Evolutionary conservation across 2,797 vertebrate genomes (phyloP).

Genomic region (Mergus octosetaceus): DNA sequence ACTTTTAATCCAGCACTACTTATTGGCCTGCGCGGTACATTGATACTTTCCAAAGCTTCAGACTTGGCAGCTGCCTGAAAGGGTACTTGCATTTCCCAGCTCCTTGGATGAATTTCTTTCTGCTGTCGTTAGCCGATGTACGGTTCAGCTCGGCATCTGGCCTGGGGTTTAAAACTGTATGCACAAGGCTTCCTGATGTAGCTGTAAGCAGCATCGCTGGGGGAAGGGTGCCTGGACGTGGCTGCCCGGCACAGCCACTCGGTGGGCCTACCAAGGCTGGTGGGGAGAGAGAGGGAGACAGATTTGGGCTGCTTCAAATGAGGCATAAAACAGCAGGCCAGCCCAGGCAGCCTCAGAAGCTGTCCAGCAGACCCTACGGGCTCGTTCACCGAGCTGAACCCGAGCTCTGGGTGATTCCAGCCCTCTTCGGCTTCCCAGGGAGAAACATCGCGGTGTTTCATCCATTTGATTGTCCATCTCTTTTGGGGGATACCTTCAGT

Average conservation of each 20-base stretch:
- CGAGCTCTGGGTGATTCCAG: not conserved
- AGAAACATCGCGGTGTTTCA: not conserved
- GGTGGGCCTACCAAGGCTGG: not conserved
- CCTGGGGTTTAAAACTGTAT: not conserved
- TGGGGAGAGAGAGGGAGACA: not conserved
- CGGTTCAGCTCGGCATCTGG: not conserved
- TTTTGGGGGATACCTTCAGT: not conserved
- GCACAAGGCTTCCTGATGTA: not conserved
- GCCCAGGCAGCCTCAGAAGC: not conserved
- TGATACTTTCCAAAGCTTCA: slow-evolving; percentile 1
- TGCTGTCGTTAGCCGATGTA: not conserved
- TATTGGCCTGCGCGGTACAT: rapidly evolving
- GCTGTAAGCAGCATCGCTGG: not conserved
- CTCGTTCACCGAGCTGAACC: not conserved
- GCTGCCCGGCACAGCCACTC: not conserved
- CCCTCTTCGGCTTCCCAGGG: not conserved
- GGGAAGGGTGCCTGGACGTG: not conserved
- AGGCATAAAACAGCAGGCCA: not conserved
- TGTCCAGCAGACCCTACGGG: not conserved
- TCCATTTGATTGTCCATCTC: not conserved
- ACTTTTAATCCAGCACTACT: slow-evolving; percentile 4
- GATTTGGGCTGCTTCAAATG: not conserved
- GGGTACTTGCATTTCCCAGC: not conserved
- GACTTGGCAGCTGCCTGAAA: not conserved
- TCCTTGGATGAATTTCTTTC: not conserved